Evolutionary conservation across 2,113 vertebrate species (phyloP).

Genomic region (Pimephales promelas): DNA sequence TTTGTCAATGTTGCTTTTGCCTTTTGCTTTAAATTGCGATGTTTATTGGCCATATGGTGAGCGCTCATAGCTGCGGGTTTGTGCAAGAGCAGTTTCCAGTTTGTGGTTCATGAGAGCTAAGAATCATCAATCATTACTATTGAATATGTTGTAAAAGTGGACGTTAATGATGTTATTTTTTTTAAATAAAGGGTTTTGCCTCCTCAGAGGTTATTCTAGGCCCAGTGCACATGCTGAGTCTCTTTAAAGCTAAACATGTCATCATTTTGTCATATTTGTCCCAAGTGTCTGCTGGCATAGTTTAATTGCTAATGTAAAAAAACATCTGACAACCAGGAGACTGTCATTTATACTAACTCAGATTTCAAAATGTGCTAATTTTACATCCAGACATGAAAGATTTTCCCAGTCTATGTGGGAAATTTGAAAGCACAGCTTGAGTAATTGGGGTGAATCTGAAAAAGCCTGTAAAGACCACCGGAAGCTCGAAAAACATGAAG

Average conservation of each 20-base stretch:
- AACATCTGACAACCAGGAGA: neutral
- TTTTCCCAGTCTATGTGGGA: neutral
- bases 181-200: conserved; percentile 21
- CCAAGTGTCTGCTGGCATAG: neutral
- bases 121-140: conserved; percentile 12
- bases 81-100: neutral
- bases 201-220: neutral
- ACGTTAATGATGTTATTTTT: conserved; percentile 28
- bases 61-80: neutral
- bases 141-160: conserved; percentile 5
- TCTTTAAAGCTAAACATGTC: conserved; percentile 13
- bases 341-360: neutral
- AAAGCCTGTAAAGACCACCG: neutral
- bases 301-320: neutral
- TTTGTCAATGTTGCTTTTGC: conserved; percentile 25
- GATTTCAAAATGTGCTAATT: conserved; percentile 31
- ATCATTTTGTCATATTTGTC: conserved; percentile 21
- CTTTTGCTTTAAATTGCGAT: conserved; percentile 10
- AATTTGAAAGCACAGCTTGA: neutral
- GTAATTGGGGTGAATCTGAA: neutral
- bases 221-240: neutral
- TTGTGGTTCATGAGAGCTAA: neutral
- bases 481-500: neutral
- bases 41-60: conserved; percentile 17
- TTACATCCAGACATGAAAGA: conserved; percentile 6